Conservation (phyloP, 2,113 vertebrate genomes). For the Circaetus gallicus region DNA sequence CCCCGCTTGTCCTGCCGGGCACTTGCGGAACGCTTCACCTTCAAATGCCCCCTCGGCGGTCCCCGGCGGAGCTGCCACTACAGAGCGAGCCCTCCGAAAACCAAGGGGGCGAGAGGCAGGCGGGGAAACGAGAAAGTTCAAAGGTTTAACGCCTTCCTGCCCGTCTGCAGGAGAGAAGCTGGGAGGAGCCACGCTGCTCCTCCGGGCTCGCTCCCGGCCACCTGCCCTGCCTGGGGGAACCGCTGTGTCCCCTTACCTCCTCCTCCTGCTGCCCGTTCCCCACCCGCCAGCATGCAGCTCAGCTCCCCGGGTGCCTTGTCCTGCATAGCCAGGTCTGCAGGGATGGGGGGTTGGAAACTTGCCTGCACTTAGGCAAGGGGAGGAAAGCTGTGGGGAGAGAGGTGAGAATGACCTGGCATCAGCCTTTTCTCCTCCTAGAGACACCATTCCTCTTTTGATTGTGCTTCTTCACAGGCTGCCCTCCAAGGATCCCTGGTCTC, state of each 20-base stretch:
- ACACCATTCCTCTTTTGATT: neutral
- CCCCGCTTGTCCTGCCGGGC: neutral
- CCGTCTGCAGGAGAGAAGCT: neutral
- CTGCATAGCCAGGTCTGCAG: neutral
- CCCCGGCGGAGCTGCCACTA: neutral
- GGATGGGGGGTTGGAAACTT: neutral
- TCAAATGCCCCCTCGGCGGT: slow-evolving; percentile 35
- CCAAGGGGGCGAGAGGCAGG: neutral
- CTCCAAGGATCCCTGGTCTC: slow-evolving; percentile 35
- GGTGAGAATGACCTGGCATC: neutral
- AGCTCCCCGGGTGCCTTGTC: neutral
- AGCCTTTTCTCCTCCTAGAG: neutral
- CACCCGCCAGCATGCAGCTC: neutral
- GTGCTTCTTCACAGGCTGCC: slow-evolving; percentile 6
- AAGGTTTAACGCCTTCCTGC: neutral
- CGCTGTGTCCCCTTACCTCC: neutral
- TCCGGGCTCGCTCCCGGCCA: neutral
- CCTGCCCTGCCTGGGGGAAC: neutral
- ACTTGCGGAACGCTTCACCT: slow-evolving; percentile 17
- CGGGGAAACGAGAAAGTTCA: neutral
- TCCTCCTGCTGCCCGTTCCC: neutral
- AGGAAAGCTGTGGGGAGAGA: neutral
- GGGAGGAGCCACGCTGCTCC: neutral
- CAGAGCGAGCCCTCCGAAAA: neutral
- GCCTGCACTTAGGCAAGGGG: neutral